Evolutionary conservation across 2,797 vertebrate genomes (phyloP), one percentile per base, ranked within the genome.

Genomic region (Molossus molossus): DNA sequence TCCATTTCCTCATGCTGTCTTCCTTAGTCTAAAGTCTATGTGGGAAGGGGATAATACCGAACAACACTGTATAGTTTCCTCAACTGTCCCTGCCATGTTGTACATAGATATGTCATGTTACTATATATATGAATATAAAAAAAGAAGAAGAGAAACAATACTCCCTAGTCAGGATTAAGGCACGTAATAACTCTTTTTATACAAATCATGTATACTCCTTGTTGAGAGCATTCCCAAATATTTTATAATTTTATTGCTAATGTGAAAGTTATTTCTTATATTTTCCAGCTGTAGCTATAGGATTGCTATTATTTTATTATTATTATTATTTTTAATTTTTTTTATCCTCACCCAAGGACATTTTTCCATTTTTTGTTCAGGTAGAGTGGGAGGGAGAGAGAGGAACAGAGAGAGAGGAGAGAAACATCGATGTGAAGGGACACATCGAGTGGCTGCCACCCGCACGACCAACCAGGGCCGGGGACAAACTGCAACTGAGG

Each of bases 51-150:
- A 82, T 57, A 9, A 45, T 4, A 29, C 95, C 0, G 12, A 94
- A 82, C 88, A 65, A 80, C 92, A 50, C 29, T 90, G 95, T 97
- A 97, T 85, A 64, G 87, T 96, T 94, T 94, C 95, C 64, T 93
- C 48, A 94, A 14, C 94, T 91, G 97, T 98, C 98, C 97, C 97
- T 97, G 97, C 98, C 98, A 58, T 97, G 88, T 94, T 99, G 99
- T 99, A 99, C 98, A 99, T 99, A 99, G 98, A 98, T 96, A 89
- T 79, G 96, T 97, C 96, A 95, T 96, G 97, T 96, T 33, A 33
- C 33, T 98, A 97, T 97, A 98, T 97, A 97, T 96, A 97, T 97
- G 97, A 97, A 96, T 97, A 97, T 96, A 98, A 50, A 50, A 33
- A 33, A 3, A 33, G 33, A 33, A 33, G 3, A 33, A 70, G 62